A percentile compares a stretch with the other conserved stretches of the same genome.
Evolutionary conservation across 1,140 invertebrate genomes (phyloP).

Genomic region (Procambarus clarkii): DNA sequence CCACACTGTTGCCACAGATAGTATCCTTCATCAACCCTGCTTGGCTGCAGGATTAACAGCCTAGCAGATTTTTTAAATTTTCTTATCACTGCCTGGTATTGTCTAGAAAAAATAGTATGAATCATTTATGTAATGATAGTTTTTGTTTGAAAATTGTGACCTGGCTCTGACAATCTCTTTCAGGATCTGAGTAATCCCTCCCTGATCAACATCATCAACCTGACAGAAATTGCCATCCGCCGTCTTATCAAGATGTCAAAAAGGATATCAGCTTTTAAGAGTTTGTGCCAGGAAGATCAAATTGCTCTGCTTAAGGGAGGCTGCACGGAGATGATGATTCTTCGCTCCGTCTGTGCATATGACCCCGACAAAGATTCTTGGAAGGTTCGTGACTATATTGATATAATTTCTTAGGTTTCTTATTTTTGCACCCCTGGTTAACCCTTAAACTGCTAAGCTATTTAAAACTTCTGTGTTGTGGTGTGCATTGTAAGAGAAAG

Average conservation of each 20-base stretch:
- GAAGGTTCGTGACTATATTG: constrained; percentile 80
- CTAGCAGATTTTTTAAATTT: too few relatives aligned
- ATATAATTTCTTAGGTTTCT: not conserved
- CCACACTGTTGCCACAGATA: too few relatives aligned
- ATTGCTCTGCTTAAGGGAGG: constrained; percentile 91
- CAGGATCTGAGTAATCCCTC: constrained; percentile 79
- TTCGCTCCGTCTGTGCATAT: constrained; percentile 91
- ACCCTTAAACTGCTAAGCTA: too few relatives aligned
- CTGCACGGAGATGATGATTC: constrained; percentile 94
- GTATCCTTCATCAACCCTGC: too few relatives aligned
- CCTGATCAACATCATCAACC: constrained; percentile 89
- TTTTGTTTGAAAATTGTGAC: too few relatives aligned
- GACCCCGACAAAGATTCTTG: constrained; percentile 89
- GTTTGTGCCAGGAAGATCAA: constrained; percentile 93
- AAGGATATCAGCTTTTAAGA: constrained; percentile 90
- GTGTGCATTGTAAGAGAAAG: too few relatives aligned
- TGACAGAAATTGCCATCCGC: constrained; percentile 92
- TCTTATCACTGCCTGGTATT: too few relatives aligned
- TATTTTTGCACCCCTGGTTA: too few relatives aligned
- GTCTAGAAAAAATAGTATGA: too few relatives aligned
- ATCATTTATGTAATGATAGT: too few relatives aligned
- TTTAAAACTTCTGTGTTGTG: too few relatives aligned
- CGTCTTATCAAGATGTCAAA: constrained; percentile 94
- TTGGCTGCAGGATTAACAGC: too few relatives aligned
- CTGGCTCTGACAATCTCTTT: not conserved